A percentile compares a stretch with the other conserved stretches of the same genome.
Conservation (phyloP, 2,113 vertebrate species). For the Zosterops hypoxanthus region DNA sequence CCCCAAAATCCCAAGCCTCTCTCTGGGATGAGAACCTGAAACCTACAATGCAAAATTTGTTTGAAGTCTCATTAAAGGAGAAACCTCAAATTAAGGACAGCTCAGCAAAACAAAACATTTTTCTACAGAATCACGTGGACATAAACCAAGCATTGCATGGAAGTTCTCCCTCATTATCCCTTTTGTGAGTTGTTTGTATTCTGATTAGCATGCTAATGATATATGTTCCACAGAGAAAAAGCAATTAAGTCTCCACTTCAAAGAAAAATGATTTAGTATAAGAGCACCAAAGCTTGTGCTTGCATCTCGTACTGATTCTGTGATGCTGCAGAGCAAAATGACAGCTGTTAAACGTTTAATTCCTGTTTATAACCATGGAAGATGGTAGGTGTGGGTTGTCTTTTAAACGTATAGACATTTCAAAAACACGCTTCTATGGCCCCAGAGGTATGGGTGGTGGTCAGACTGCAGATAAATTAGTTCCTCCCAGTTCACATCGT, state of each 20-base stretch:
- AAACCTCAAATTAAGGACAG: slow-evolving; percentile 53
- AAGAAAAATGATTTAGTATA: slow-evolving; percentile 21
- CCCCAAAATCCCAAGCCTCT: neutral
- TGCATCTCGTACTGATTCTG: neutral
- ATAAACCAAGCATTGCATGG: slow-evolving; percentile 13
- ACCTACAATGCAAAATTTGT: slow-evolving; percentile 49
- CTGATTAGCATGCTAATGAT: slow-evolving; percentile 21
- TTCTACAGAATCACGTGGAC: slow-evolving; percentile 1
- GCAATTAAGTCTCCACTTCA: slow-evolving; percentile 51
- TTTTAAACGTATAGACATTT: neutral
- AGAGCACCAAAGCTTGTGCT: neutral
- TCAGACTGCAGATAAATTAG: neutral
- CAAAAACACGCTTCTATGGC: neutral
- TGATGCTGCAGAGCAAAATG: neutral
- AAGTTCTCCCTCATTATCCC: slow-evolving; percentile 47
- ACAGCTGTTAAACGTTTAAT: neutral
- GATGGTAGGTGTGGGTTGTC: neutral
- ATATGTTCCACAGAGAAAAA: slow-evolving; percentile 26
- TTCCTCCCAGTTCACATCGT: neutral
- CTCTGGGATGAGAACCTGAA: slow-evolving; percentile 56
- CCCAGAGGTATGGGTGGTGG: neutral
- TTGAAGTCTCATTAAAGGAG: slow-evolving; percentile 60
- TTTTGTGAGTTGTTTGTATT: slow-evolving; percentile 18
- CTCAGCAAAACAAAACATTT: slow-evolving; percentile 63
- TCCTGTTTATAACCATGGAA: neutral